Conservation (phyloP, 2,797 vertebrate species). For the Sebastes itinus region DNA sequence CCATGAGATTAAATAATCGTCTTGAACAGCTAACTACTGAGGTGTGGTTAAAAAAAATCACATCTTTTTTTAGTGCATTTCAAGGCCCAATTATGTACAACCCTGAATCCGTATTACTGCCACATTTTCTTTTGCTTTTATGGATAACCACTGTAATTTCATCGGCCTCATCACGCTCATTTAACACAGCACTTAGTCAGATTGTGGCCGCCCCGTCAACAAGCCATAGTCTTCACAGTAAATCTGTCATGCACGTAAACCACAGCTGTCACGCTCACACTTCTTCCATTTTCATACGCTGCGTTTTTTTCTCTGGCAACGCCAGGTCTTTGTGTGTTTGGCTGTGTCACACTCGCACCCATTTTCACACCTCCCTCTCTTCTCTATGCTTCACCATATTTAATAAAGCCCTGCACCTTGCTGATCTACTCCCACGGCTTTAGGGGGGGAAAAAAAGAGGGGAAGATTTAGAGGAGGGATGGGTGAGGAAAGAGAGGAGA, state of each 20-base stretch:
- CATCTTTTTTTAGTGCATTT: not conserved
- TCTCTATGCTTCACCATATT: constrained; percentile 49
- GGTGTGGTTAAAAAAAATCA: not conserved
- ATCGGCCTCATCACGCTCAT: constrained; percentile 23
- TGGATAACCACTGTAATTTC: constrained; percentile 27
- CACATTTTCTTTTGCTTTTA: constrained; percentile 19
- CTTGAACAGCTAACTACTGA: not conserved
- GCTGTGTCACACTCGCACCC: constrained; percentile 26
- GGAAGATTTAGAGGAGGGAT: not conserved
- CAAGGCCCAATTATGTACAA: not conserved
- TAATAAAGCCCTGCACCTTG: constrained; percentile 34
- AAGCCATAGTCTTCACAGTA: constrained; percentile 26
- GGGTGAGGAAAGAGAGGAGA: not conserved
- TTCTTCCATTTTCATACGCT: constrained; percentile 27
- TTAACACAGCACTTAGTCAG: constrained; percentile 40
- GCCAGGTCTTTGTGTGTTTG: constrained; percentile 33
- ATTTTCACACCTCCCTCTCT: constrained; percentile 51
- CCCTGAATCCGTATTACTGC: constrained; percentile 2
- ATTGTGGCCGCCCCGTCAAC: constrained; percentile 10
- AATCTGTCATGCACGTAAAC: constrained; percentile 57
- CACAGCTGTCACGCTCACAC: constrained; percentile 43
- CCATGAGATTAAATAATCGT: not conserved
- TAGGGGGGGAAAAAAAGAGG: not conserved
- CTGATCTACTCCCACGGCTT: constrained; percentile 14
- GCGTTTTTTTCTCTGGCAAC: constrained; percentile 18